Evolutionary conservation across 1,140 invertebrate genomes (phyloP).

Genomic region (Drosophila rufa): DNA sequence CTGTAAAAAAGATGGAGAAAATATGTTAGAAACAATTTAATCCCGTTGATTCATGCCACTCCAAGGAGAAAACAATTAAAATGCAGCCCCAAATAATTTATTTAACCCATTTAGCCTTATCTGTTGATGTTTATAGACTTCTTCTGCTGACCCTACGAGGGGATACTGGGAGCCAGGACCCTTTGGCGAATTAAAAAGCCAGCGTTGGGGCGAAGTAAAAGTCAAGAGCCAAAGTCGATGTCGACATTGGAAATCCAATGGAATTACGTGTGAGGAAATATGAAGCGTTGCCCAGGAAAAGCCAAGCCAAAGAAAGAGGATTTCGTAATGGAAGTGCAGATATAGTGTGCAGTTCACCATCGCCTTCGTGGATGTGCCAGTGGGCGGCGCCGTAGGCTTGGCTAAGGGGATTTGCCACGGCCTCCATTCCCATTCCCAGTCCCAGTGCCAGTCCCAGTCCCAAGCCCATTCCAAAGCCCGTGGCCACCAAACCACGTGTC

Average conservation of each 20-base stretch:
- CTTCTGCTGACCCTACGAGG: slow-evolving; percentile 23
- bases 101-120: slow-evolving; percentile 47
- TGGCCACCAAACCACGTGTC: slow-evolving; percentile 70
- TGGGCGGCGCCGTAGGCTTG: slow-evolving; percentile 51
- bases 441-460: background rate
- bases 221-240: slow-evolving; percentile 51
- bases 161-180: background rate
- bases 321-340: slow-evolving; percentile 56
- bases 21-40: slow-evolving; percentile 23
- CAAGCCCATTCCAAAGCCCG: slow-evolving; percentile 1
- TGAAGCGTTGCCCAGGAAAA: slow-evolving; percentile 54
- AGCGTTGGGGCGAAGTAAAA: slow-evolving; percentile 30
- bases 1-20: slow-evolving; percentile 87
- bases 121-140: slow-evolving; percentile 32
- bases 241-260: slow-evolving; percentile 60
- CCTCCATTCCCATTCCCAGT: slow-evolving; percentile 17
- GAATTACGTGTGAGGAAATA: slow-evolving; percentile 75
- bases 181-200: slow-evolving; percentile 41
- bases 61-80: slow-evolving; percentile 30
- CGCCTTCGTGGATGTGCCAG: slow-evolving; percentile 63
- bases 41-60: background rate
- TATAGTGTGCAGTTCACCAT: slow-evolving; percentile 50
- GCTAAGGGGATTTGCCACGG: slow-evolving; percentile 69
- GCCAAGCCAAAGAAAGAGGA: slow-evolving; percentile 48
- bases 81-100: slow-evolving; percentile 32